A percentile compares a stretch with the other conserved stretches of the same genome.
Conservation (phyloP, 2,888 invertebrate species). For the Cacoxenus indagator region DNA sequence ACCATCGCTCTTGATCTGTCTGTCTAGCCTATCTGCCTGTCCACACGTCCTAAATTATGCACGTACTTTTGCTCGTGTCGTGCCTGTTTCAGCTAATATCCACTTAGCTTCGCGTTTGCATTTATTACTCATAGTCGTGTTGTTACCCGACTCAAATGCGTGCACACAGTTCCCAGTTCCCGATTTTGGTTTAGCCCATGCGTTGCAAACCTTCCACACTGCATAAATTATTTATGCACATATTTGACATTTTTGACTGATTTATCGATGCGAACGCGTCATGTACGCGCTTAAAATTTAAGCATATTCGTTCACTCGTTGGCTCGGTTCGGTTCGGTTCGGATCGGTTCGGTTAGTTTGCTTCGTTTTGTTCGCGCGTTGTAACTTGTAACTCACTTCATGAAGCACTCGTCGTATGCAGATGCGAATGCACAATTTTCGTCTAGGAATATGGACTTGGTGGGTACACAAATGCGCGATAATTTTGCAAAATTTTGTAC, state of each 20-base stretch:
- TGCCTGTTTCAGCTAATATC: conserved; percentile 11
- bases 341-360: no score
- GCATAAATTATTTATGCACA: conserved; percentile 62
- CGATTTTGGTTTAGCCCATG: neutral
- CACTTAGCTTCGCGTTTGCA: conserved; percentile 17
- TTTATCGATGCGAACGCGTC: conserved; percentile 62
- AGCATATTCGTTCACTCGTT: neutral
- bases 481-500: conserved; percentile 52
- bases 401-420: neutral
- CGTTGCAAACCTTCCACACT: conserved; percentile 21
- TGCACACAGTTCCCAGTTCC: neutral
- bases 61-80: neutral
- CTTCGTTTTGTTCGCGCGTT: no score
- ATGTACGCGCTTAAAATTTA: conserved; percentile 29
- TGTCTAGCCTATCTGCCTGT: no score
- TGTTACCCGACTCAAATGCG: neutral
- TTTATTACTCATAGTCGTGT: conserved; percentile 15
- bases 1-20: neutral
- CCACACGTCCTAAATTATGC: conserved; percentile 7
- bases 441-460: neutral
- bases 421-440: neutral
- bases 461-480: conserved; percentile 28
- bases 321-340: no score
- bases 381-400: neutral
- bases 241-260: conserved; percentile 61